phyloP scores from a whole-genome alignment of 92 coral and sea anemone genomes.

The Chrysogorgia sp. region DNA sequence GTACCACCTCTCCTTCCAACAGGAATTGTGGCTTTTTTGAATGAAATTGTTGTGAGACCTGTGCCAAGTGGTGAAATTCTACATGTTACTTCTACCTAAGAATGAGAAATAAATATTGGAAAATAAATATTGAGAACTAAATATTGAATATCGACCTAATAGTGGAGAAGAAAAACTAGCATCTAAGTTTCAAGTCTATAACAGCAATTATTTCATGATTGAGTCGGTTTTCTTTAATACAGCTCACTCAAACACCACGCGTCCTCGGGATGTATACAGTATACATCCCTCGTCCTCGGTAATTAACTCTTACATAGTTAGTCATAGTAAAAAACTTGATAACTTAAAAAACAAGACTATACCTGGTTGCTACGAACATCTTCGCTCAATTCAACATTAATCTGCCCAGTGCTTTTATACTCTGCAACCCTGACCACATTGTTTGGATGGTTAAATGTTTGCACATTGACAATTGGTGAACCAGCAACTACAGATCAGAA shows the following conservation, averaged over 20 bases:
- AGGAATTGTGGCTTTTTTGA: slow-evolving; percentile 61
- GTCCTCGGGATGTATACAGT: too few species aligned
- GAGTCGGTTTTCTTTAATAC: too few species aligned
- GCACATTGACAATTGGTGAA: slow-evolving; percentile 17
- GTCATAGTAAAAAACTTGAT: background rate
- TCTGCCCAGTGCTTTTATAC: background rate
- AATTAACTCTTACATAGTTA: background rate
- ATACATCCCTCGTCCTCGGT: too few species aligned
- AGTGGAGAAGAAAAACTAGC: background rate
- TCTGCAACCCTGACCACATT: slow-evolving; percentile 24
- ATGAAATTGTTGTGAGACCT: slow-evolving; percentile 64
- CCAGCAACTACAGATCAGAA: background rate
- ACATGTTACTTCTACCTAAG: slow-evolving; percentile 78
- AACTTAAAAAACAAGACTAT: background rate
- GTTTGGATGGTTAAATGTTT: slow-evolving; percentile 10
- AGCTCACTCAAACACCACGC: too few species aligned
- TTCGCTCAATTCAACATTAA: slow-evolving; percentile 18
- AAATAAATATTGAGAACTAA: background rate
- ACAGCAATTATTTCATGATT: too few species aligned
- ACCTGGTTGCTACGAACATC: background rate
- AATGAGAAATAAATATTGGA: background rate
- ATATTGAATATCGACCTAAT: background rate
- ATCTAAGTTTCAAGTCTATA: too few species aligned
- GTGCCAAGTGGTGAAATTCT: slow-evolving; percentile 45
- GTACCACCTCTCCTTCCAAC: slow-evolving; percentile 56